A percentile compares a stretch with the other conserved stretches of the same genome.
Conservation (phyloP, 2,113 vertebrate genomes). For the Cettia cetti region DNA sequence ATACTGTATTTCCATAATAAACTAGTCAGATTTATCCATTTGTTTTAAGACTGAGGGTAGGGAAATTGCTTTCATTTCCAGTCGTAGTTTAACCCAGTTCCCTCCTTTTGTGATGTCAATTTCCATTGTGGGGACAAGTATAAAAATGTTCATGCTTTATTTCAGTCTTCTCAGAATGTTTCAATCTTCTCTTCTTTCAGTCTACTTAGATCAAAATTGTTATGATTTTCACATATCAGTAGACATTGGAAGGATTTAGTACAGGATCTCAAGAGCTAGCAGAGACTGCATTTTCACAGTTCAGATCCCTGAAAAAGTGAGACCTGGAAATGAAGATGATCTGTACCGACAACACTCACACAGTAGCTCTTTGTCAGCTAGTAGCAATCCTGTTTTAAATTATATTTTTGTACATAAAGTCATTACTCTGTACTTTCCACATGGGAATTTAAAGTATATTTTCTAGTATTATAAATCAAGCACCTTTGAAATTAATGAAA, state of each 20-base stretch:
- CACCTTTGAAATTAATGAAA: neutral
- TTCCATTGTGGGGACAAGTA: neutral
- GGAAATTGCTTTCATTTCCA: neutral
- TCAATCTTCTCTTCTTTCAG: no score
- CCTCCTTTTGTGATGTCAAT: neutral
- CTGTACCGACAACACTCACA: neutral
- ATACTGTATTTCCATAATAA: neutral
- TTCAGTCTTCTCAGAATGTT: neutral
- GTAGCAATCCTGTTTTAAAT: neutral
- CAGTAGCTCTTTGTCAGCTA: neutral
- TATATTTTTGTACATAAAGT: neutral
- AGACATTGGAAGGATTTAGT: neutral
- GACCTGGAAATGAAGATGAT: neutral
- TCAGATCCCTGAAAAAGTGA: neutral
- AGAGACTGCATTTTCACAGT: neutral
- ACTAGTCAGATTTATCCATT: neutral
- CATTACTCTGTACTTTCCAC: neutral
- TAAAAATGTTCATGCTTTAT: neutral
- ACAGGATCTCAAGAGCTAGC: neutral
- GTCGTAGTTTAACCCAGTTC: neutral
- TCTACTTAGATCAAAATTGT: neutral
- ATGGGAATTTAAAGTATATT: neutral
- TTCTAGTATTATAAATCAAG: neutral
- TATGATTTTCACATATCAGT: neutral
- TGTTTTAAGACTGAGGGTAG: neutral